Conservation (phyloP, 2,888 invertebrate genomes). For the Oithona nana region DNA sequence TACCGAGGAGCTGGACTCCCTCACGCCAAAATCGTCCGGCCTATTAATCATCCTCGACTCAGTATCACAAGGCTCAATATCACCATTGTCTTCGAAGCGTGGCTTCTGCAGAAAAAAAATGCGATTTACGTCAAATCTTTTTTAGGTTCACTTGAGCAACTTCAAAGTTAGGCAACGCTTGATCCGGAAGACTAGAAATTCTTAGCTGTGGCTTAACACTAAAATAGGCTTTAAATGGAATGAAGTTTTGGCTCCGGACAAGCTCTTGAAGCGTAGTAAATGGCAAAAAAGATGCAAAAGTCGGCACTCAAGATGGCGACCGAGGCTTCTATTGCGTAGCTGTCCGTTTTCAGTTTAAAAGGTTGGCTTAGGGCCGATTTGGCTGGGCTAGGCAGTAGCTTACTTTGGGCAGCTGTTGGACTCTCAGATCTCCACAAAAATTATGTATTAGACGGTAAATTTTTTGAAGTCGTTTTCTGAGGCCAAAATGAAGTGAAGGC, state of each 20-base stretch:
- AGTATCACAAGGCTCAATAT: neutral
- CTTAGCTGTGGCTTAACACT: too few relatives aligned
- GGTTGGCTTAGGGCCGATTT: neutral
- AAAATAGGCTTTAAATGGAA: too few relatives aligned
- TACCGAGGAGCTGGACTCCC: neutral
- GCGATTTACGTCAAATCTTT: too few relatives aligned
- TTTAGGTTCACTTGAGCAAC: too few relatives aligned
- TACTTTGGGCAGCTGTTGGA: neutral
- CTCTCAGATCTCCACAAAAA: neutral
- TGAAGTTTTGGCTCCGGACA: too few relatives aligned
- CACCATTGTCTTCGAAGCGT: neutral
- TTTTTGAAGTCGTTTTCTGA: too few relatives aligned
- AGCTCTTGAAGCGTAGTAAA: too few relatives aligned
- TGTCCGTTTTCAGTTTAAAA: neutral
- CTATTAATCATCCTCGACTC: neutral
- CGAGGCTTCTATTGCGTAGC: neutral
- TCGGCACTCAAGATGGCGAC: neutral
- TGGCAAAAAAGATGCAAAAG: neutral
- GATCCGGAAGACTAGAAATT: too few relatives aligned
- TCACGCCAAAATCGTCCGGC: neutral
- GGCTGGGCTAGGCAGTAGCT: neutral
- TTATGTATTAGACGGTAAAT: too few relatives aligned
- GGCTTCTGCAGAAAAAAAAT: neutral
- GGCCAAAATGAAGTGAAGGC: neutral
- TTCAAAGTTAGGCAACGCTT: too few relatives aligned